Evolutionary conservation across 1,140 invertebrate species (phyloP).

Genomic region (Platyscapa corneri): DNA sequence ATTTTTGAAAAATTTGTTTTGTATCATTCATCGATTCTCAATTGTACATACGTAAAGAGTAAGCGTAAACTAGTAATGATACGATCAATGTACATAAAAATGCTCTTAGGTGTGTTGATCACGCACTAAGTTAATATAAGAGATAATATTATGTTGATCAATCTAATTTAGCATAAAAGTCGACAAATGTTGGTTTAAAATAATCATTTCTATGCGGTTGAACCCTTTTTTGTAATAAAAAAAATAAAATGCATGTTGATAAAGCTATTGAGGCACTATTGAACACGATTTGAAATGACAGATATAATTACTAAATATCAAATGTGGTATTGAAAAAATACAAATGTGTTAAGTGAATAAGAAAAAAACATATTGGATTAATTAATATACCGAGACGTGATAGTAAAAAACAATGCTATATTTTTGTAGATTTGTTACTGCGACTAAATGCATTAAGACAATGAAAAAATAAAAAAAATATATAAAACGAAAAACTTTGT

Average conservation of each 20-base stretch:
- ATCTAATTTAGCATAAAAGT: conserved; percentile 30
- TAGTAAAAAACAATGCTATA: conserved; percentile 72
- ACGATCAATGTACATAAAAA: conserved; percentile 42
- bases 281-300: conserved; percentile 58
- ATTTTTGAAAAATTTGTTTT: conserved; percentile 9
- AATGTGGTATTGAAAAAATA: conserved; percentile 52
- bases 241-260: not conserved
- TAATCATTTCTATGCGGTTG: conserved; percentile 8
- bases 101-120: conserved; percentile 51
- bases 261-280: conserved; percentile 58
- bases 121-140: conserved; percentile 41
- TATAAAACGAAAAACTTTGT: conserved; percentile 52
- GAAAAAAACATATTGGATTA: conserved; percentile 62
- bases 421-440: conserved; percentile 76
- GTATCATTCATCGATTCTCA: conserved; percentile 13
- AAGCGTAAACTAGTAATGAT: conserved; percentile 16
- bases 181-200: conserved; percentile 20
- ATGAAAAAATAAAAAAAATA: conserved; percentile 62
- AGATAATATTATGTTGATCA: conserved; percentile 35
- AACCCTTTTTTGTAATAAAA: conserved; percentile 28
- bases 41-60: conserved; percentile 36
- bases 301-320: conserved; percentile 45
- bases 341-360: conserved; percentile 42
- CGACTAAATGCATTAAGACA: conserved; percentile 72
- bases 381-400: conserved; percentile 67